Base-by-base conservation (phyloP, 2,888 invertebrate species). In the Bugulina stolonifera region DNA sequence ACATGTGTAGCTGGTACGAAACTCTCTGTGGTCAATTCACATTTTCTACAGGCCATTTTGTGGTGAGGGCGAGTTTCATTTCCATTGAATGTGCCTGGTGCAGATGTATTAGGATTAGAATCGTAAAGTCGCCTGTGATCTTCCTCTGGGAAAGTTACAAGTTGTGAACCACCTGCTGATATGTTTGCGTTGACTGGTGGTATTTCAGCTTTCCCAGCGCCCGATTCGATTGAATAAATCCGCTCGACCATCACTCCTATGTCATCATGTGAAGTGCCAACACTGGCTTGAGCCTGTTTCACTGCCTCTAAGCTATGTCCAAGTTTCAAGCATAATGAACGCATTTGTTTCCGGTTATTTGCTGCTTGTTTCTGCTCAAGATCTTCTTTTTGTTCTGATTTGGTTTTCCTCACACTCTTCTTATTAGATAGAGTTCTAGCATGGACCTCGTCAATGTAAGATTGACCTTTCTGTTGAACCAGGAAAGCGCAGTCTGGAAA, bases 401-500 rank as follows among this genome's bases (percentile, higher is more conserved):
- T 2, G 22, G 64, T 64, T 64, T 64, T 64, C 32, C 32, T 25
- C 5, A 34, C 34, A 32, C 29, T 25, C 32, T 64, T 64, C 64
- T 14, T 55, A 23, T 55, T 25, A 43, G 43, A 5, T 43, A 10
- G 10, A 10, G 18, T 43, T 18, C 18, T 43, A 43, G 5, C 10
- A 43, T 43, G 43, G 5, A 73, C 74, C 52, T 72, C 54, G 27
- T 71, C 72, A 54, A 78, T 74, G 71, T 75, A 77, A 2, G 89
- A 89, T 73, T 89, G 88, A 5, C 94, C 93, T 82, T 93, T 93
- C 74, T 91, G 90, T 73, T 91, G 86, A 74, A 90, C 87, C 3
- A 96, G 88, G 84, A 89, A 95, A 25, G 89, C 89, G 81, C 97
- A 97, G 73, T 91, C 89, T 22, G 90, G 89, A 43, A 43, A 43